Conservation (phyloP, 1,140 invertebrate genomes). For the Rhyzopertha dominica region DNA sequence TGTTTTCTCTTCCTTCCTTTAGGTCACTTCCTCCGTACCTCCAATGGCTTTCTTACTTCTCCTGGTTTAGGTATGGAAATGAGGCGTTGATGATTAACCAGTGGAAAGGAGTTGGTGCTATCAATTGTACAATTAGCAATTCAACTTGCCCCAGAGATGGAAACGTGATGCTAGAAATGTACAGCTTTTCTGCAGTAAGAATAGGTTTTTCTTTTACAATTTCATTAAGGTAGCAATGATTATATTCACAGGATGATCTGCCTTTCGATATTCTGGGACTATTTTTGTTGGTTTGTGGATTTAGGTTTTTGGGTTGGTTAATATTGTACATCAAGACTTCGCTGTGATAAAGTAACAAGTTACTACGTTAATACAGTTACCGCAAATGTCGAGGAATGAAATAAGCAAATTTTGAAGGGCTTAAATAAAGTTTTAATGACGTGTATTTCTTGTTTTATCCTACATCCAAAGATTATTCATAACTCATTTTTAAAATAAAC, state of each 20-base stretch:
- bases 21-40: conserved; percentile 86
- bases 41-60: conserved; percentile 86
- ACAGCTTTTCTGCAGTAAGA: conserved; percentile 70
- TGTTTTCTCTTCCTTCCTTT: no score
- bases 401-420: no score
- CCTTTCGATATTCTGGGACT: conserved; percentile 65
- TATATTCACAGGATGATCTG: conserved; percentile 46
- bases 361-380: no score
- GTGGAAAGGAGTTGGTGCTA: conserved; percentile 72
- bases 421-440: no score
- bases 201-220: conserved; percentile 7
- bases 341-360: no score
- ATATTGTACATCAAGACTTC: conserved; percentile 61
- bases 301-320: conserved; percentile 71
- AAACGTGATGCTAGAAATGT: conserved; percentile 68
- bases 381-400: no score
- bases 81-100: conserved; percentile 92
- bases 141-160: conserved; percentile 71
- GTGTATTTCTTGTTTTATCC: no score
- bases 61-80: conserved; percentile 94
- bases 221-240: background rate
- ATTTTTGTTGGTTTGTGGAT: conserved; percentile 65
- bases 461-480: no score
- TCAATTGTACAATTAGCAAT: conserved; percentile 61
- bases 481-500: no score